These are phyloP conservation scores for Gambusia holbrooki DNA, from an alignment of 2,113 vertebrate genomes.

Conservation along the genomic window DNA sequence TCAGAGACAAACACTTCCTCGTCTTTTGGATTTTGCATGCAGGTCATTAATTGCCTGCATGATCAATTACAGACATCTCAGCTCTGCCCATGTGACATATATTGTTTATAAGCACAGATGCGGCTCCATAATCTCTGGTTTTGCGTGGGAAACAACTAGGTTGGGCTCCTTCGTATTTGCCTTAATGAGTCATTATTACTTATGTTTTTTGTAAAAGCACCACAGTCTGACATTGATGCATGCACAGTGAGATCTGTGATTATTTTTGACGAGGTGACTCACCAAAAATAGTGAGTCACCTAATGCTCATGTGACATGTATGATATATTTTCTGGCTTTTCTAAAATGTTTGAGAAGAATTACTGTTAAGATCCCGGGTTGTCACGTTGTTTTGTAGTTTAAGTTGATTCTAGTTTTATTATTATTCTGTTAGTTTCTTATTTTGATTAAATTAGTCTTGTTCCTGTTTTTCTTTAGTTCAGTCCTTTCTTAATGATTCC, in stretches of 20 bases:
- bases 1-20: conserved; percentile 14
- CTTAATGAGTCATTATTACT: conserved; percentile 61
- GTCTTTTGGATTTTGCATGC: conserved; percentile 45
- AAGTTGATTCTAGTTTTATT: too few relatives aligned
- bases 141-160: conserved; percentile 53
- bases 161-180: conserved; percentile 32
- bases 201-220: conserved; percentile 23
- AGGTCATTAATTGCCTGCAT: conserved; percentile 54
- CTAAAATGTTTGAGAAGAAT: background rate
- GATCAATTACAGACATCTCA: conserved; percentile 67
- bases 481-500: too few relatives aligned
- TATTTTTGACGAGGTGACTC: conserved; percentile 28
- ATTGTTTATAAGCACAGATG: conserved; percentile 66
- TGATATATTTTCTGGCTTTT: conserved; percentile 6
- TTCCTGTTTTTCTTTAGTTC: too few relatives aligned
- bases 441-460: too few relatives aligned
- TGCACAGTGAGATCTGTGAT: conserved; percentile 39
- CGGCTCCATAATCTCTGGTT: conserved; percentile 50
- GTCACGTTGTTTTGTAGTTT: too few relatives aligned
- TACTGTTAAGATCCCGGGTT: background rate
- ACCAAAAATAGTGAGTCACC: too few relatives aligned
- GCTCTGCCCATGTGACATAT: conserved; percentile 52
- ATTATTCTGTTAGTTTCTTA: too few relatives aligned
- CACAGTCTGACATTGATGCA: conserved; percentile 30
- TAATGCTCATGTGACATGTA: background rate